phyloP scores from a whole-genome alignment of 2,113 vertebrate genomes.

The Puma concolor region DNA sequence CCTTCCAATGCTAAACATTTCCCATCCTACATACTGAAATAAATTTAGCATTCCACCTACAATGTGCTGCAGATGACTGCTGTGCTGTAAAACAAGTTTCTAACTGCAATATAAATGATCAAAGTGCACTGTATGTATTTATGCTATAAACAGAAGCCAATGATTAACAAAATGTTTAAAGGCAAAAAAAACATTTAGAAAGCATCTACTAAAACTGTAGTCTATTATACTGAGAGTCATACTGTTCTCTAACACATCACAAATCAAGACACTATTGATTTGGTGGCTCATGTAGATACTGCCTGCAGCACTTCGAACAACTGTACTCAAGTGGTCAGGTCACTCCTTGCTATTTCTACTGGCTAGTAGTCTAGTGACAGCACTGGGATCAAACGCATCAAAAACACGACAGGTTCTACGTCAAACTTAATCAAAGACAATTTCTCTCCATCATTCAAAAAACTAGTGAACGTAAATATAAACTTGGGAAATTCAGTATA shows the following conservation, averaged over 20 bases:
- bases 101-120: constrained; percentile 63
- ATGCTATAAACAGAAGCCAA: constrained; percentile 71
- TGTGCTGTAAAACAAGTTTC: constrained; percentile 58
- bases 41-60: constrained; percentile 53
- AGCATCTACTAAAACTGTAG: constrained; percentile 12
- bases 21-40: background rate
- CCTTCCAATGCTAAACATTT: background rate
- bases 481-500: constrained; percentile 42
- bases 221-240: background rate
- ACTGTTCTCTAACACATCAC: background rate
- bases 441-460: background rate
- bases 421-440: constrained; percentile 41
- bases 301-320: constrained; percentile 46
- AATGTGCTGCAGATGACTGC: constrained; percentile 54
- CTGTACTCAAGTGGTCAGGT: background rate
- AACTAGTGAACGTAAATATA: constrained; percentile 55
- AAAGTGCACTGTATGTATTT: constrained; percentile 62
- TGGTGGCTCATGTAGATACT: constrained; percentile 11
- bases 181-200: constrained; percentile 50
- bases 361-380: constrained; percentile 44
- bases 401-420: background rate
- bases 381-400: background rate
- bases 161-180: constrained; percentile 69
- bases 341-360: constrained; percentile 23
- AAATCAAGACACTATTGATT: background rate